A percentile compares a stretch with the other conserved stretches of the same genome.
Conservation (phyloP, 2,797 vertebrate species). For the Tangara arthus region DNA sequence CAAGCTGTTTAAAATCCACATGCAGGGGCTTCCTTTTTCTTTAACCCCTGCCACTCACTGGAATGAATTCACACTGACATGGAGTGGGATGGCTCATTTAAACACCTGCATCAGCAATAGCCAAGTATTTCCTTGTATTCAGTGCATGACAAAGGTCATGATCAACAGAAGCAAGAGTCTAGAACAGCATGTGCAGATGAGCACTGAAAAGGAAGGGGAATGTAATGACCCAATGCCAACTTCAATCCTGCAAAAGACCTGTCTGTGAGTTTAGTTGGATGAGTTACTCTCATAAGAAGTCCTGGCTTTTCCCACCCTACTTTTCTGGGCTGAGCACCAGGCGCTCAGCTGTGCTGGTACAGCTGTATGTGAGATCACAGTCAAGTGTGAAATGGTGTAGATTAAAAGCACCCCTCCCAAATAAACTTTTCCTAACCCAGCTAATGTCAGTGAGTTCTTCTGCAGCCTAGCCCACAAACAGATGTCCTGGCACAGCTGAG, state of each 20-base stretch:
- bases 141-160: background rate
- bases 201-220: background rate
- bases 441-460: slow-evolving; percentile 31
- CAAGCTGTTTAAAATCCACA: background rate
- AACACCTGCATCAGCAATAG: background rate
- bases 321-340: slow-evolving; percentile 28
- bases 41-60: background rate
- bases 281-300: background rate
- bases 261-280: background rate
- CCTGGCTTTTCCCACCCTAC: background rate
- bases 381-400: background rate
- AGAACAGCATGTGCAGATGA: background rate
- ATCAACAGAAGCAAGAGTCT: background rate
- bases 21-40: background rate
- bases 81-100: background rate
- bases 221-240: background rate
- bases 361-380: slow-evolving; percentile 64
- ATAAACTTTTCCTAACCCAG: slow-evolving; percentile 41
- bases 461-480: slow-evolving; percentile 47
- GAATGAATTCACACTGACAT: background rate
- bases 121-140: background rate
- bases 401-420: slow-evolving; percentile 40
- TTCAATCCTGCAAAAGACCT: background rate
- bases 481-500: slow-evolving; percentile 52
- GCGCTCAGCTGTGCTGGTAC: slow-evolving; percentile 32